These are phyloP conservation scores for Pandemis heparana DNA, from an alignment of 2,888 invertebrate genomes.

Conservation along the genomic window DNA sequence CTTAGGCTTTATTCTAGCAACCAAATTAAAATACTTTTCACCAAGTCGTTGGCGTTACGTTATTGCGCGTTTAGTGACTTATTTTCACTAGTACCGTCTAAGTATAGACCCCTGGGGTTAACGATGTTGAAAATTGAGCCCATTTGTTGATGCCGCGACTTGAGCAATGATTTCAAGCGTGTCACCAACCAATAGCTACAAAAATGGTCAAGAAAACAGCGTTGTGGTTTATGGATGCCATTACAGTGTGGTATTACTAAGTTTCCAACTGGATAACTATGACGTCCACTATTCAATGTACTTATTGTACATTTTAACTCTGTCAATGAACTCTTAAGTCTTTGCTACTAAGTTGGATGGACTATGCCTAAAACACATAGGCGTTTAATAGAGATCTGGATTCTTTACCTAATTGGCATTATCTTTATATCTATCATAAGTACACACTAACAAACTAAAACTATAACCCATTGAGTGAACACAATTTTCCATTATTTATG, in stretches of 20 bases:
- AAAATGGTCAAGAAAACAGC: too few relatives aligned
- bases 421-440: constrained; percentile 23
- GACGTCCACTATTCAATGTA: not conserved
- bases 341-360: not conserved
- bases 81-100: too few relatives aligned
- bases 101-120: too few relatives aligned
- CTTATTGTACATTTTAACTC: not conserved
- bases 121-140: too few relatives aligned
- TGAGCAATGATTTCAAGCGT: too few relatives aligned
- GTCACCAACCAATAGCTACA: too few relatives aligned
- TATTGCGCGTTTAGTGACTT: not conserved
- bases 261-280: not conserved
- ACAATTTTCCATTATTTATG: constrained; percentile 18
- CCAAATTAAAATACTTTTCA: too few relatives aligned
- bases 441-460: constrained; percentile 36
- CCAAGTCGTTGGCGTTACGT: too few relatives aligned
- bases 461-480: constrained; percentile 38
- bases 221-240: too few relatives aligned
- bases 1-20: too few relatives aligned
- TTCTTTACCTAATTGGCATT: constrained; percentile 25
- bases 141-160: too few relatives aligned
- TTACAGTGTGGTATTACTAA: not conserved
- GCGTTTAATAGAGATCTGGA: constrained; percentile 35
- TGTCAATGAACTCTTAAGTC: not conserved
- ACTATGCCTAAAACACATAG: constrained; percentile 3